These are phyloP conservation scores for Nymphalis c-album DNA, from an alignment of 2,888 invertebrate genomes.

Conservation along the genomic window DNA sequence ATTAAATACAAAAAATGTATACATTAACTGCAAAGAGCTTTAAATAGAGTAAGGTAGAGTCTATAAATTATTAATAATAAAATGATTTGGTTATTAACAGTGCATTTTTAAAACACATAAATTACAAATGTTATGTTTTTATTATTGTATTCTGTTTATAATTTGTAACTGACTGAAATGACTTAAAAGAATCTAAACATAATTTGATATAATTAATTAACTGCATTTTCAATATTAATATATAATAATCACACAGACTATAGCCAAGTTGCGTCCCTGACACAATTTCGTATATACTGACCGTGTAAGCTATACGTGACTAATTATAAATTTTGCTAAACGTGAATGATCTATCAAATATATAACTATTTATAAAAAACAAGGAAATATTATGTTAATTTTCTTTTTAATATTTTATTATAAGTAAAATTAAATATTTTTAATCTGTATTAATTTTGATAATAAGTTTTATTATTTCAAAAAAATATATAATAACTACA, in stretches of 20 bases:
- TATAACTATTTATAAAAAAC: neutral
- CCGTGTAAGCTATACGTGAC: slow-evolving; percentile 48
- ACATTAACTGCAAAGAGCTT: too few relatives aligned
- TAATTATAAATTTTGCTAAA: slow-evolving; percentile 1
- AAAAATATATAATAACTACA: too few relatives aligned
- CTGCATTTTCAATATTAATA: slow-evolving; percentile 15
- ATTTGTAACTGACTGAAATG: neutral
- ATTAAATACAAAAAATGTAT: neutral
- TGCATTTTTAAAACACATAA: too few relatives aligned
- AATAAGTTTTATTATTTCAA: too few relatives aligned
- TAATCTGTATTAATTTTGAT: too few relatives aligned
- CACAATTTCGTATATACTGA: slow-evolving; percentile 48
- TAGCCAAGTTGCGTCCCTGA: slow-evolving; percentile 55
- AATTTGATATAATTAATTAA: slow-evolving; percentile 1
- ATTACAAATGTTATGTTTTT: neutral
- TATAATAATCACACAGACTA: slow-evolving; percentile 30
- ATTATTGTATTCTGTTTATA: neutral
- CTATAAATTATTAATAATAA: too few relatives aligned
- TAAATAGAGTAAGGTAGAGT: too few relatives aligned
- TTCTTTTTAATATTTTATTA: neutral
- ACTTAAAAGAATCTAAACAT: neutral
- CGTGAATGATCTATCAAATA: neutral
- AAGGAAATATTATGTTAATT: neutral
- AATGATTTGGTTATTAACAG: too few relatives aligned
- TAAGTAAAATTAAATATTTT: too few relatives aligned